Conservation (phyloP, 1,140 invertebrate species). For the Trachymyrmex septentrionalis region DNA sequence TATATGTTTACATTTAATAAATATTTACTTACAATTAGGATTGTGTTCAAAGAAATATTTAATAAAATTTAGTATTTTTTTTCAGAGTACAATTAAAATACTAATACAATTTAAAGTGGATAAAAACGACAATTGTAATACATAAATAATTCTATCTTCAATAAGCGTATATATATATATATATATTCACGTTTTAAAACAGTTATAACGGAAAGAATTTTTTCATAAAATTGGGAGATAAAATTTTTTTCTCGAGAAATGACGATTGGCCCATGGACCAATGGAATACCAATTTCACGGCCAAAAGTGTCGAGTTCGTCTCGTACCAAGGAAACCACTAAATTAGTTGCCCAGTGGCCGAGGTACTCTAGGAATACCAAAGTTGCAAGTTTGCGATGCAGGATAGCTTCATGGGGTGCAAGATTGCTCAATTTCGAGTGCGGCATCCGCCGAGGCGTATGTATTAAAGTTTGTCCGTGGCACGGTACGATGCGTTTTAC, state of each 20-base stretch:
- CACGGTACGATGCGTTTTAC: slow-evolving; percentile 60
- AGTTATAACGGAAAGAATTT: neutral
- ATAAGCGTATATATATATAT: neutral
- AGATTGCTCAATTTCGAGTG: slow-evolving; percentile 64
- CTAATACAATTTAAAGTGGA: too few species aligned
- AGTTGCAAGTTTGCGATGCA: slow-evolving; percentile 64
- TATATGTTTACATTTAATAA: too few species aligned
- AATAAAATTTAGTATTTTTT: too few species aligned
- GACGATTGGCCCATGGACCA: neutral
- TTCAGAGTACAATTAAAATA: neutral
- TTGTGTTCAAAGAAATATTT: too few species aligned
- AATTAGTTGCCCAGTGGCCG: slow-evolving; percentile 64
- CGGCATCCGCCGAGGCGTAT: slow-evolving; percentile 58
- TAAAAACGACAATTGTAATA: neutral
- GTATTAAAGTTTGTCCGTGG: slow-evolving; percentile 62
- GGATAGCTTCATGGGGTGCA: slow-evolving; percentile 64
- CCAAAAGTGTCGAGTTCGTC: slow-evolving; percentile 62
- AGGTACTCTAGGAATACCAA: slow-evolving; percentile 64
- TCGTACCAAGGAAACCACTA: slow-evolving; percentile 60
- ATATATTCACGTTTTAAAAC: neutral
- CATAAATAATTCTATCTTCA: neutral
- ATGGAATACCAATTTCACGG: slow-evolving; percentile 54
- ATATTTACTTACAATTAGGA: too few species aligned
- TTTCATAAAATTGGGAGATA: neutral
- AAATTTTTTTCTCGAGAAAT: neutral